Conservation (phyloP, 1,140 invertebrate species). For the Bombus ignitus region DNA sequence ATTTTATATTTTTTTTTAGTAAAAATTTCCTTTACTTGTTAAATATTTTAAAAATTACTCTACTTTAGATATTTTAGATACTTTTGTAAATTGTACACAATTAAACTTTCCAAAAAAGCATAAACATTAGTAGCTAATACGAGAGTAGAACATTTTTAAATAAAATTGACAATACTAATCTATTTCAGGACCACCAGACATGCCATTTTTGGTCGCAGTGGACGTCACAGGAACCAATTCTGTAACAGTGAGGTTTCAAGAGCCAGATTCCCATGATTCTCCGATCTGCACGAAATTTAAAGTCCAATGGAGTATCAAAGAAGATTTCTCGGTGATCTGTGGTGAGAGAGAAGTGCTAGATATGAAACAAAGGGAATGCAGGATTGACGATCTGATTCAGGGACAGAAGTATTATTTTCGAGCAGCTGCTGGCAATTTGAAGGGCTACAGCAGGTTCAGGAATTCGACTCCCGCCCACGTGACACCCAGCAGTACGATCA, state of each 20-base stretch:
- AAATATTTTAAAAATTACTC: too few species aligned
- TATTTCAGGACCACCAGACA: constrained; percentile 88
- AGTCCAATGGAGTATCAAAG: constrained; percentile 94
- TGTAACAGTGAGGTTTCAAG: constrained; percentile 89
- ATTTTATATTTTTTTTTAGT: too few species aligned
- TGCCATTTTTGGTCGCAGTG: constrained; percentile 89
- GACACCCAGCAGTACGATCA: constrained; percentile 92
- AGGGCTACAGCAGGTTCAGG: constrained; percentile 92
- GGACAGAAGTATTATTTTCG: constrained; percentile 94
- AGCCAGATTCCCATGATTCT: constrained; percentile 86
- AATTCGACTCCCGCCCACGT: constrained; percentile 90
- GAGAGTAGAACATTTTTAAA: constrained; percentile 14
- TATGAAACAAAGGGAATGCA: constrained; percentile 83
- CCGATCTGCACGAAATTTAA: constrained; percentile 95
- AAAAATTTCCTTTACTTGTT: too few species aligned
- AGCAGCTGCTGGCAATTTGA: constrained; percentile 93
- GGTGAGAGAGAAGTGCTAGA: constrained; percentile 91
- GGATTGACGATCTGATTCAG: constrained; percentile 86
- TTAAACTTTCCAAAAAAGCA: too few species aligned
- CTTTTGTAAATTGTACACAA: too few species aligned
- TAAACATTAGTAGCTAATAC: too few species aligned
- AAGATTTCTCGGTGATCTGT: constrained; percentile 90
- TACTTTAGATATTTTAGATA: too few species aligned
- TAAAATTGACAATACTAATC: constrained; percentile 56
- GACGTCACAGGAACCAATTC: constrained; percentile 92